These are phyloP conservation scores for Ptycholaimellus sp. DNA, from an alignment of 2,888 invertebrate species.

Conservation along the genomic window DNA sequence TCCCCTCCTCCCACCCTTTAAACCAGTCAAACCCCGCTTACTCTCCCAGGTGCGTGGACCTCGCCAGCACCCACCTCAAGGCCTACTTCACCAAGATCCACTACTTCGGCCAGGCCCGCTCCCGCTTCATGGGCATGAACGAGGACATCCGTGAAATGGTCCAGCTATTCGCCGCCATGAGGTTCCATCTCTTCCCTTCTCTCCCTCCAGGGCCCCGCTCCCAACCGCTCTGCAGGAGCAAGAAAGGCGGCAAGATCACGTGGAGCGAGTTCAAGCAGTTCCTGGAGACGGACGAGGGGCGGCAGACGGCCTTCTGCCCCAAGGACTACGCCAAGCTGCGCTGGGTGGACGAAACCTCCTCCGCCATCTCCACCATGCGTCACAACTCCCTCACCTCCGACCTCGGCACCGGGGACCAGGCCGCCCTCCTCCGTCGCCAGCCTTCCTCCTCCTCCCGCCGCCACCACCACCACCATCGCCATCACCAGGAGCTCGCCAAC, in stretches of 20 bases:
- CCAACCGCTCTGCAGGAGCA: slow-evolving; percentile 12
- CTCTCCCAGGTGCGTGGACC: slow-evolving; percentile 26
- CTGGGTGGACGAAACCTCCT: slow-evolving; percentile 24
- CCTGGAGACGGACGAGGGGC: slow-evolving; percentile 20
- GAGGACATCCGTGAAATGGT: slow-evolving; percentile 25
- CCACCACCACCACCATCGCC: too few species aligned
- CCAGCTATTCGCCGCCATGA: slow-evolving; percentile 22
- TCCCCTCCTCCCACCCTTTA: too few species aligned
- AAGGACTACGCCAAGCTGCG: slow-evolving; percentile 25
- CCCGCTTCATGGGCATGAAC: slow-evolving; percentile 22
- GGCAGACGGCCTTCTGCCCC: slow-evolving; percentile 23
- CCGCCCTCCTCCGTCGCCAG: too few species aligned
- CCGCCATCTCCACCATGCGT: slow-evolving; percentile 20
- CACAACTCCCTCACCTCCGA: slow-evolving; percentile 17
- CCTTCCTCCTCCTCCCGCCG: too few species aligned
- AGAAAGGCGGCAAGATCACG: slow-evolving; percentile 25
- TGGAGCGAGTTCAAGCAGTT: slow-evolving; percentile 25
- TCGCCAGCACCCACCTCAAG: slow-evolving; percentile 25
- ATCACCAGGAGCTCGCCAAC: too few species aligned
- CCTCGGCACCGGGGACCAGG: too few species aligned
- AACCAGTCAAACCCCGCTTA: too few species aligned
- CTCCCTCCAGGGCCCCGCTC: too few species aligned
- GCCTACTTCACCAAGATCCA: slow-evolving; percentile 25
- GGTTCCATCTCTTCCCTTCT: too few species aligned
- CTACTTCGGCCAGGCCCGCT: slow-evolving; percentile 21